Evolutionary conservation across 2,113 vertebrate genomes (phyloP).

Genomic region (Labeo catla): DNA sequence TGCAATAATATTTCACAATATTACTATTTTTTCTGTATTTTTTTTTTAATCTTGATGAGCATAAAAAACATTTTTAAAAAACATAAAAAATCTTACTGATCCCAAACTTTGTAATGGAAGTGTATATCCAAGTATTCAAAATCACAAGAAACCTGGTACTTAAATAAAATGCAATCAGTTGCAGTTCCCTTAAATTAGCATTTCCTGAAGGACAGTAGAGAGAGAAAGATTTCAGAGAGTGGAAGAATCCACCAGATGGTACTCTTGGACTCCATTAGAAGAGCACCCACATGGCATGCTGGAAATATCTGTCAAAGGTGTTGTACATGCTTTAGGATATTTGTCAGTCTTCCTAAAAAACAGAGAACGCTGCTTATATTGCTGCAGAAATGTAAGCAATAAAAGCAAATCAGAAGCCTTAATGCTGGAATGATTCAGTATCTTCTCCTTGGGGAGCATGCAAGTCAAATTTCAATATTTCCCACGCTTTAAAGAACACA

Average conservation of each 20-base stretch:
- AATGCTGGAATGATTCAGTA: conserved; percentile 8
- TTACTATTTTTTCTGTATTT: too few species aligned
- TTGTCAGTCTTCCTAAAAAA: background rate
- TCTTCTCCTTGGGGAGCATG: background rate
- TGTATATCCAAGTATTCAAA: background rate
- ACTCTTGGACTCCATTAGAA: conserved; percentile 26
- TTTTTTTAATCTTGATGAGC: too few species aligned
- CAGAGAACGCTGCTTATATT: background rate
- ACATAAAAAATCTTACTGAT: too few species aligned
- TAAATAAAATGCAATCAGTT: background rate
- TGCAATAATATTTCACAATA: too few species aligned
- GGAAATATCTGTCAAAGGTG: background rate
- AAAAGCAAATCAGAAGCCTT: conserved; percentile 10
- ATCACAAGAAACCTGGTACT: background rate
- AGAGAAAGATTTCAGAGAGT: background rate
- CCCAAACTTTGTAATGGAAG: too few species aligned
- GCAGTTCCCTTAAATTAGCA: background rate
- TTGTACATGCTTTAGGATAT: conserved; percentile 1
- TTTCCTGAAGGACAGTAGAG: background rate
- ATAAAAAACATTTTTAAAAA: too few species aligned
- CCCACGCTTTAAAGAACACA: background rate
- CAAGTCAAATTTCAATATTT: background rate
- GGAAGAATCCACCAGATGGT: conserved; percentile 36
- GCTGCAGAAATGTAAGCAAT: background rate
- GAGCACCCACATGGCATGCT: background rate